These are phyloP conservation scores for Drosophila setosimentum DNA, from an alignment of 2,888 invertebrate genomes.

Conservation along the genomic window DNA sequence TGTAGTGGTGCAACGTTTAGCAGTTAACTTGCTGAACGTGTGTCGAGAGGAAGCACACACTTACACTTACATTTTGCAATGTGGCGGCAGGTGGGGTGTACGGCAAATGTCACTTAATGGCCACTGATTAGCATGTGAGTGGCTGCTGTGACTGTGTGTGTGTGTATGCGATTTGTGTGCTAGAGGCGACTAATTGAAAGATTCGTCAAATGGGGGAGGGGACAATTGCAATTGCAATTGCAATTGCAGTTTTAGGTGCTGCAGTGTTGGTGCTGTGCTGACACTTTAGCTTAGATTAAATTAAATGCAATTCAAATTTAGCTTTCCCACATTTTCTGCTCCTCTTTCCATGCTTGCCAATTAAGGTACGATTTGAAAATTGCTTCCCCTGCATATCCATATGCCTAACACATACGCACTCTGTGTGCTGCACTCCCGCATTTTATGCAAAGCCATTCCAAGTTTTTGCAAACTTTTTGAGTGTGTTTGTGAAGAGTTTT, in stretches of 20 bases:
- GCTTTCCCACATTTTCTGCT: constrained; percentile 10
- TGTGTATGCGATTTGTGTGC: constrained; percentile 13
- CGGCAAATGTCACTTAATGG: constrained; percentile 60
- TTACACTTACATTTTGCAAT: constrained; percentile 58
- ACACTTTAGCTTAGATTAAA: constrained; percentile 44
- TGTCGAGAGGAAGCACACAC: constrained; percentile 45
- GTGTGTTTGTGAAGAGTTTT: constrained; percentile 58
- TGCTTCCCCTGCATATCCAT: constrained; percentile 24
- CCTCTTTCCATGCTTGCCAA: constrained; percentile 1
- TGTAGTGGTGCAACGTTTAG: constrained; percentile 29
- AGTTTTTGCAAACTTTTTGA: constrained; percentile 48
- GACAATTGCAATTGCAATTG: neutral
- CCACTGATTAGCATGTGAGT: constrained; percentile 69
- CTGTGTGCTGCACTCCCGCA: constrained; percentile 5
- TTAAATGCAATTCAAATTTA: constrained; percentile 40
- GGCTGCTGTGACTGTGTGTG: constrained; percentile 8
- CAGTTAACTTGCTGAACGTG: constrained; percentile 44
- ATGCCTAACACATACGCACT: constrained; percentile 40
- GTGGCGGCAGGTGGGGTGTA: constrained; percentile 62
- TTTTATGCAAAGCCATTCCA: constrained; percentile 39
- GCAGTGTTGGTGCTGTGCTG: constrained; percentile 28
- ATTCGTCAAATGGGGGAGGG: constrained; percentile 35
- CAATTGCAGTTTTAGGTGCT: constrained; percentile 1
- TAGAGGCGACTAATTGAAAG: constrained; percentile 59
- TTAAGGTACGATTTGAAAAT: constrained; percentile 40